Percentiles rank a stretch among this genome's conserved stretches.
Conservation (phyloP, 2,888 invertebrate species). For the Heteromurus nitidus region DNA sequence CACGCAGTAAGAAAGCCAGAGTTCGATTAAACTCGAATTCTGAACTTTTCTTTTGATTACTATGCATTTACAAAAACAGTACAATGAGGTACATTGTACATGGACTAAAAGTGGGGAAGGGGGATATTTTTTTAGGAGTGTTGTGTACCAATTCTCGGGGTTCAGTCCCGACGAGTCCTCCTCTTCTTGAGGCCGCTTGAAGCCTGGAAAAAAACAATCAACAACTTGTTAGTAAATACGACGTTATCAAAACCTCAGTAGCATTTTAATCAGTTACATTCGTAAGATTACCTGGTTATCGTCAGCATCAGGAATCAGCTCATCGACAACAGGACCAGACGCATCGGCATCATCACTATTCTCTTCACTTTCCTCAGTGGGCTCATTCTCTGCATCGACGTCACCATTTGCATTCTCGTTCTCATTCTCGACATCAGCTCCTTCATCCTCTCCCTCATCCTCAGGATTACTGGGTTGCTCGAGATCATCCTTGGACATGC, state of each 20-base stretch:
- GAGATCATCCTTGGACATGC: constrained; percentile 71
- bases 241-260: neutral
- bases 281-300: constrained; percentile 23
- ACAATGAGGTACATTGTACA: neutral
- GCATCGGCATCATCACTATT: constrained; percentile 2
- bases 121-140: neutral
- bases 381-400: constrained; percentile 14
- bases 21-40: too few species aligned
- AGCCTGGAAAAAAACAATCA: constrained; percentile 3
- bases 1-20: too few species aligned
- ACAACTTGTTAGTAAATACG: neutral
- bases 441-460: constrained; percentile 68
- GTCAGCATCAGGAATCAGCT: constrained; percentile 12
- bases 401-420: constrained; percentile 15
- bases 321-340: neutral
- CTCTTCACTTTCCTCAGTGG: constrained; percentile 26
- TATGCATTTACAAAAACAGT: neutral
- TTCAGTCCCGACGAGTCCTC: constrained; percentile 32
- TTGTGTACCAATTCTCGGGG: neutral
- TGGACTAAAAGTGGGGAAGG: neutral
- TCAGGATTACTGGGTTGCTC: constrained; percentile 74
- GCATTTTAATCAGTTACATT: neutral
- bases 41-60: neutral
- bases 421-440: neutral
- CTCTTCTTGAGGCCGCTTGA: constrained; percentile 29